Percentiles rank a stretch among this genome's conserved stretches.
Evolutionary conservation across 2,888 invertebrate species (phyloP).

Genomic region (Drosophila histrio): DNA sequence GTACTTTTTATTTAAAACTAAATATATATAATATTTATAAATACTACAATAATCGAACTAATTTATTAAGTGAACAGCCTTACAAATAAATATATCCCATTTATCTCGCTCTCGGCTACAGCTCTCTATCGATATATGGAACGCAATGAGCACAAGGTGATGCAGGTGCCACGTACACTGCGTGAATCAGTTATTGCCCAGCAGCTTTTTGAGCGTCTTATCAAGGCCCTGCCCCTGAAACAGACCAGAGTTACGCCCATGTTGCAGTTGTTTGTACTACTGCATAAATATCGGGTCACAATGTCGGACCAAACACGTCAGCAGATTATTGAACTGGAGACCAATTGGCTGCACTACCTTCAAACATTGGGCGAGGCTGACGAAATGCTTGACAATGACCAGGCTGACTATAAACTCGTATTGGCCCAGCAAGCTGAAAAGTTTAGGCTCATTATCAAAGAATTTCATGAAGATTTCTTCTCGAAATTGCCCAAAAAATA

Average conservation of each 20-base stretch:
- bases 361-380: slow-evolving; percentile 89
- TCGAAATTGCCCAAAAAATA: slow-evolving; percentile 87
- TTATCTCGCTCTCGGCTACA: background rate
- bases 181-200: slow-evolving; percentile 89
- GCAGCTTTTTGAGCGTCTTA: slow-evolving; percentile 88
- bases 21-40: no score
- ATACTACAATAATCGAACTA: no score
- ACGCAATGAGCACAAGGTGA: slow-evolving; percentile 85
- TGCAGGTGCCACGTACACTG: slow-evolving; percentile 89
- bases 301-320: slow-evolving; percentile 84
- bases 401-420: slow-evolving; percentile 89
- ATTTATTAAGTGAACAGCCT: no score
- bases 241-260: slow-evolving; percentile 91
- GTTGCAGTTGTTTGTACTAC: slow-evolving; percentile 89
- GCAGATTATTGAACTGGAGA: slow-evolving; percentile 71
- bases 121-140: slow-evolving; percentile 88
- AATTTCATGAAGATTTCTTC: slow-evolving; percentile 89
- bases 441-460: slow-evolving; percentile 89
- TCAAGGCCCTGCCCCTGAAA: slow-evolving; percentile 87
- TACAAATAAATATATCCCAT: no score
- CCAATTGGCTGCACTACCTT: slow-evolving; percentile 89
- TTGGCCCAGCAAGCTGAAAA: slow-evolving; percentile 89
- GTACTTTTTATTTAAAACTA: background rate
- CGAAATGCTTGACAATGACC: slow-evolving; percentile 89
- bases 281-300: slow-evolving; percentile 91